Evolutionary conservation across 2,797 vertebrate species (phyloP), one percentile per base, ranked within the genome.

Genomic region (Hyperoplus lanceolatus): DNA sequence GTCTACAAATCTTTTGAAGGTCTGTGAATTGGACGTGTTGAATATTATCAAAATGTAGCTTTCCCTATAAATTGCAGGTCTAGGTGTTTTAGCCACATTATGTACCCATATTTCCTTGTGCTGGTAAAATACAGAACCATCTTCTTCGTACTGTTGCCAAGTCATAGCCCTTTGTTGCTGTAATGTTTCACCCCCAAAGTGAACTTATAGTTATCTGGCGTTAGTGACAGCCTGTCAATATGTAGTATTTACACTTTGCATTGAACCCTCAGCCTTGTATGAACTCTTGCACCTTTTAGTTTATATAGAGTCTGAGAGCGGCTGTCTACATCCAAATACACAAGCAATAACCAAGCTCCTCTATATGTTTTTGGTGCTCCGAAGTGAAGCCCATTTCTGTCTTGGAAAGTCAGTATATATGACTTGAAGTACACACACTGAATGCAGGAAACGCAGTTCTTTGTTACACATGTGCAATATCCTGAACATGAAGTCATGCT

Each of bases 391-490:
- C 42, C 12, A 2, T 46, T 68, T 77, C 62, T 72, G n/a, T 58
- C 48, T 60, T 18, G 14, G 18, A 56, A 71, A 74, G 29, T 48
- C 68, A 54, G 61, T 59, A 15, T 67, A 10, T 42, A 5, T 11
- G 58, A 70, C 46, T 71, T 65, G 43, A 75, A 74, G 56, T 18
- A 61, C 59, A 46, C 55, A 58, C 50, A 79, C 8, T 0, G 8
- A 64, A 67, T 66, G 36, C 50, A 54, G 46, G 21, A 55, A 61
- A 58, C 39, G 13, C 38, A 43, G 21, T 46, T 59, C 13, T 29
- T 66, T 70, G 73, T 89, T 86, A 58, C 83, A 79, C 59, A 60
- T 70, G 86, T 91, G 89, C 86, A 88, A 88, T 89, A 85, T 86
- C 60, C 59, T 43, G 13, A 74, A 83, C 70, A 58, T 71, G 70